Evolutionary conservation across 1,140 invertebrate genomes (phyloP).

Genomic region (Maniola jurtina): DNA sequence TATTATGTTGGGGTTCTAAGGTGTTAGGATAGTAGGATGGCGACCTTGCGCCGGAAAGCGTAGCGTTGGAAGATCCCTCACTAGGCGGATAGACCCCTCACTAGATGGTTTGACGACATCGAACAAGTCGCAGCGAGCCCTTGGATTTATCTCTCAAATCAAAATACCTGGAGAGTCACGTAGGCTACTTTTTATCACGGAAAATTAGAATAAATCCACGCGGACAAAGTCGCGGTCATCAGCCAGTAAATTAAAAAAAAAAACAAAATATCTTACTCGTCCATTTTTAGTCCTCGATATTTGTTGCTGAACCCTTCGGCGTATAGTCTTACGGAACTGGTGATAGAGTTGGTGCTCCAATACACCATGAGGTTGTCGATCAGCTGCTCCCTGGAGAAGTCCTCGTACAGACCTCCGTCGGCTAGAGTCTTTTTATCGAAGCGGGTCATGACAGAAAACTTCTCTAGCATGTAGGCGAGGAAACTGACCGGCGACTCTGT

Average conservation of each 20-base stretch:
- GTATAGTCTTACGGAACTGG: constrained; percentile 88
- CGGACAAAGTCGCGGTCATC: no score
- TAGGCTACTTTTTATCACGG: no score
- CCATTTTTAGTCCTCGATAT: constrained; percentile 64
- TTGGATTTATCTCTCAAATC: no score
- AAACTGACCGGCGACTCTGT: background rate
- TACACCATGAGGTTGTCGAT: constrained; percentile 95
- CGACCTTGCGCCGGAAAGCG: no score
- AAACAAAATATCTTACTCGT: constrained; percentile 47
- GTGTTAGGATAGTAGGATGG: no score
- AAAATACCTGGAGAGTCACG: no score
- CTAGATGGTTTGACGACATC: no score
- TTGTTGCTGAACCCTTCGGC: constrained; percentile 81
- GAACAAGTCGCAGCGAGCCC: no score
- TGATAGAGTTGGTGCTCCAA: constrained; percentile 88
- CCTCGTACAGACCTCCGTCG: constrained; percentile 83
- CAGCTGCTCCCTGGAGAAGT: constrained; percentile 85
- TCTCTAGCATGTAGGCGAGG: constrained; percentile 22
- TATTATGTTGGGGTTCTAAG: no score
- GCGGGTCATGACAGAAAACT: constrained; percentile 2
- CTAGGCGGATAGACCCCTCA: no score
- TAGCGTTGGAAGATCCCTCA: no score
- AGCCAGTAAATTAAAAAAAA: background rate
- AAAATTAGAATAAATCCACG: no score
- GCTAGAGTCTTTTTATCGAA: constrained; percentile 71